These are phyloP conservation scores for Melanostoma mellinum DNA, from an alignment of 2,888 invertebrate genomes.

Conservation along the genomic window DNA sequence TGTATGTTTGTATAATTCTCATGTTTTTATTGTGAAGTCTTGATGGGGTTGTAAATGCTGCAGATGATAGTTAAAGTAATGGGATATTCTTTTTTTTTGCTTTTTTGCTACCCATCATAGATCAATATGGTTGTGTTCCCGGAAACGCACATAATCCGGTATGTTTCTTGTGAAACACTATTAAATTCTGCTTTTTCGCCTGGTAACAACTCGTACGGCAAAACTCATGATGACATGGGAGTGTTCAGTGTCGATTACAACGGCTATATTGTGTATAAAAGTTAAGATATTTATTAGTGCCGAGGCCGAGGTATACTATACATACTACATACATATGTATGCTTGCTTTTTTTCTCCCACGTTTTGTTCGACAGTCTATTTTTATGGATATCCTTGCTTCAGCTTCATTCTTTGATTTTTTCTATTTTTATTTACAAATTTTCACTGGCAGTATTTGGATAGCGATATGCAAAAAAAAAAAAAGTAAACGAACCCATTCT, in stretches of 20 bases:
- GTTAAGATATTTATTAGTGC: constrained; percentile 61
- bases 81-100: constrained; percentile 27
- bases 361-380: not conserved
- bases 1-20: constrained; percentile 26
- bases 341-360: too few relatives aligned
- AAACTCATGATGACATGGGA: constrained; percentile 14
- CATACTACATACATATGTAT: too few relatives aligned
- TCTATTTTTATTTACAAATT: constrained; percentile 18
- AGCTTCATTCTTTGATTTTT: not conserved
- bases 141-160: constrained; percentile 57
- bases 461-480: constrained; percentile 16
- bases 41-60: constrained; percentile 66
- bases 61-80: constrained; percentile 63
- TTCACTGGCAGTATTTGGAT: constrained; percentile 22
- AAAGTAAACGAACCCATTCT: constrained; percentile 39
- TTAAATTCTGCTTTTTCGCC: constrained; percentile 46
- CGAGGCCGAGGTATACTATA: not conserved
- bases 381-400: not conserved
- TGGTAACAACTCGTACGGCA: not conserved
- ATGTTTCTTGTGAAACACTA: constrained; percentile 11
- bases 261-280: constrained; percentile 43
- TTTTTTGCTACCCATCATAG: constrained; percentile 35
- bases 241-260: constrained; percentile 44
- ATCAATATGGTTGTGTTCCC: constrained; percentile 46
- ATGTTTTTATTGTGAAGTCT: constrained; percentile 30